Percentiles rank a stretch among this genome's conserved stretches.
phyloP scores from a whole-genome alignment of 2,113 vertebrate genomes.

The Aphelocoma coerulescens region DNA sequence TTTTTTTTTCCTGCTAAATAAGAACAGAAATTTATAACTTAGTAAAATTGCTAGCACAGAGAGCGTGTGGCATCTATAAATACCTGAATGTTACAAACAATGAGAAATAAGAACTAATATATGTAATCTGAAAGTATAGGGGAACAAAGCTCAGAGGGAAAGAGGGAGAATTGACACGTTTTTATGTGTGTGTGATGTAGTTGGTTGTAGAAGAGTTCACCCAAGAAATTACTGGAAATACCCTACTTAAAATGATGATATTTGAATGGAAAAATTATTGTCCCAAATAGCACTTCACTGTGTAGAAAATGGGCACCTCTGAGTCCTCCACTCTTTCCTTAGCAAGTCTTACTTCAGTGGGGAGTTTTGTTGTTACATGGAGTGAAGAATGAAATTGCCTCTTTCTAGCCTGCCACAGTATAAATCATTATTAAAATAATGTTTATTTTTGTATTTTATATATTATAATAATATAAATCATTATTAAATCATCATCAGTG shows the following conservation, averaged over 20 bases:
- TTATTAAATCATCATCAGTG: not conserved
- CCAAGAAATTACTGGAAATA: not conserved
- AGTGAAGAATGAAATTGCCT: not conserved
- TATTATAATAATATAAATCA: not conserved
- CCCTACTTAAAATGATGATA: not conserved
- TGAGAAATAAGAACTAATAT: not conserved
- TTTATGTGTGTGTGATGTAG: not conserved
- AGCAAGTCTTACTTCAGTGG: not conserved
- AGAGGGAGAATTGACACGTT: not conserved
- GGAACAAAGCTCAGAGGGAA: not conserved
- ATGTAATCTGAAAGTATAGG: not conserved
- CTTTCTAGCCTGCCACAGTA: not conserved
- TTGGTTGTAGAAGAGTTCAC: not conserved
- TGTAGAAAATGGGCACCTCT: not conserved
- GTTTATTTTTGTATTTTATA: not conserved
- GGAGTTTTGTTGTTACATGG: not conserved
- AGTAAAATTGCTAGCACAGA: not conserved
- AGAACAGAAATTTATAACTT: not conserved
- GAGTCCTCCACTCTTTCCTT: not conserved
- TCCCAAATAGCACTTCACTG: not conserved
- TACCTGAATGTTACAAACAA: not conserved
- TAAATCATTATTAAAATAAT: not conserved
- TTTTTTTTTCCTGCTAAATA: not conserved
- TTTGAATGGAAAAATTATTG: not conserved
- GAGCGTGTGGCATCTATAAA: not conserved